These are phyloP conservation scores for Myioborus melanocephalus DNA, from an alignment of 2,797 vertebrate genomes.

Conservation along the genomic window DNA sequence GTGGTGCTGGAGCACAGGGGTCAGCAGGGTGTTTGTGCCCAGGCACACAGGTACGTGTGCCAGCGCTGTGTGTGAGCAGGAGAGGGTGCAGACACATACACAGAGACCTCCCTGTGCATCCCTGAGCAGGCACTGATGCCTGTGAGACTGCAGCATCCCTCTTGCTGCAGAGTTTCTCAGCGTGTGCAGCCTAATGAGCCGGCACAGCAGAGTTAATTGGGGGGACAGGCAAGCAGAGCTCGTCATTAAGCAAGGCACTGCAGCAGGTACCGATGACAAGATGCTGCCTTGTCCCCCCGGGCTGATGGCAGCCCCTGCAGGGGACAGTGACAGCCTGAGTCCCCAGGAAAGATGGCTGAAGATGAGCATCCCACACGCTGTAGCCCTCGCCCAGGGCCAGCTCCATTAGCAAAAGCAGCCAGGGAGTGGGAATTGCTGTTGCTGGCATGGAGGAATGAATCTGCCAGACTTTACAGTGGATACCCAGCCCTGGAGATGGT, in stretches of 20 bases:
- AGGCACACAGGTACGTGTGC: background rate
- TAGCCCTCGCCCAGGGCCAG: background rate
- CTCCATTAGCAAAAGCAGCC: background rate
- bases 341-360: background rate
- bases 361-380: background rate
- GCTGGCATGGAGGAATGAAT: background rate
- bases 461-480: background rate
- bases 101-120: background rate
- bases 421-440: background rate
- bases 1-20: background rate
- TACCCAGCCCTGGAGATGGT: background rate
- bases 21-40: background rate
- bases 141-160: constrained; percentile 44
- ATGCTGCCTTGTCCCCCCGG: constrained; percentile 7
- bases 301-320: background rate
- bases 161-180: background rate
- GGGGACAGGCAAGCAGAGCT: background rate
- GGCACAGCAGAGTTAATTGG: constrained; percentile 28
- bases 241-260: background rate
- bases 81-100: accelerated
- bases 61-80: background rate
- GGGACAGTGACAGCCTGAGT: constrained; percentile 13
- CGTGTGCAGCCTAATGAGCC: constrained; percentile 18
- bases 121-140: background rate
- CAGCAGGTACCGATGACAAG: background rate